A percentile compares a stretch with the other conserved stretches of the same genome.
phyloP scores from a whole-genome alignment of 2,888 invertebrate species.

The Eulithis testata region DNA sequence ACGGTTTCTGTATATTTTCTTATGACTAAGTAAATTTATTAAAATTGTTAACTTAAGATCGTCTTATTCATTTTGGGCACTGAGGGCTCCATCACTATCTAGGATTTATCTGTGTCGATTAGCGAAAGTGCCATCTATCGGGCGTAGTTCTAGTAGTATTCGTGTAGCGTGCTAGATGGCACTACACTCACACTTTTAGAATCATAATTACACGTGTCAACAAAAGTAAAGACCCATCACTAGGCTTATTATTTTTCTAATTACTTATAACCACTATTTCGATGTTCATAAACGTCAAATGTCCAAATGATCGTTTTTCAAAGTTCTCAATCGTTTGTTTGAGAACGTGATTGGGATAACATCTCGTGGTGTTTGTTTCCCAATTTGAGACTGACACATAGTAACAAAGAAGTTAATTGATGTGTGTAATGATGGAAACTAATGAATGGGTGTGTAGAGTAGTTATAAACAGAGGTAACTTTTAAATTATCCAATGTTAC shows the following conservation, averaged over 20 bases:
- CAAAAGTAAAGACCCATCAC: conserved; percentile 45
- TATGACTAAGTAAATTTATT: too few species aligned
- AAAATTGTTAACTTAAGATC: too few species aligned
- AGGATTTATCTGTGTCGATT: too few species aligned
- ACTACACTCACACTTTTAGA: background rate
- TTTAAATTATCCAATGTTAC: background rate
- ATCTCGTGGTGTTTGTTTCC: conserved; percentile 76
- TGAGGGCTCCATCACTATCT: too few species aligned
- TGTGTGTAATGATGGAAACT: conserved; percentile 76
- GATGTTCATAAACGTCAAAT: conserved; percentile 70
- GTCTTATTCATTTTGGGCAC: too few species aligned
- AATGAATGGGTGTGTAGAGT: conserved; percentile 68
- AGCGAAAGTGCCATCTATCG: too few species aligned
- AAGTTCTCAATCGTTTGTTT: conserved; percentile 59
- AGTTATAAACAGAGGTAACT: conserved; percentile 44
- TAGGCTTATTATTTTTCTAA: conserved; percentile 62
- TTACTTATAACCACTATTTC: conserved; percentile 66
- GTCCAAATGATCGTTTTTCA: conserved; percentile 73
- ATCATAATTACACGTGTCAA: conserved; percentile 36
- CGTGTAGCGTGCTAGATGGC: too few species aligned
- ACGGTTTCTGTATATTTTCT: too few species aligned
- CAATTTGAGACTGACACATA: conserved; percentile 80
- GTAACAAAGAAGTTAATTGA: conserved; percentile 84
- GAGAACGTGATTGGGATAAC: conserved; percentile 38
- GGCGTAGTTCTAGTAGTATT: too few species aligned